Percentiles rank a stretch among this genome's conserved stretches.
phyloP scores from a whole-genome alignment of 2,797 vertebrate species.

The Mallotus villosus region DNA sequence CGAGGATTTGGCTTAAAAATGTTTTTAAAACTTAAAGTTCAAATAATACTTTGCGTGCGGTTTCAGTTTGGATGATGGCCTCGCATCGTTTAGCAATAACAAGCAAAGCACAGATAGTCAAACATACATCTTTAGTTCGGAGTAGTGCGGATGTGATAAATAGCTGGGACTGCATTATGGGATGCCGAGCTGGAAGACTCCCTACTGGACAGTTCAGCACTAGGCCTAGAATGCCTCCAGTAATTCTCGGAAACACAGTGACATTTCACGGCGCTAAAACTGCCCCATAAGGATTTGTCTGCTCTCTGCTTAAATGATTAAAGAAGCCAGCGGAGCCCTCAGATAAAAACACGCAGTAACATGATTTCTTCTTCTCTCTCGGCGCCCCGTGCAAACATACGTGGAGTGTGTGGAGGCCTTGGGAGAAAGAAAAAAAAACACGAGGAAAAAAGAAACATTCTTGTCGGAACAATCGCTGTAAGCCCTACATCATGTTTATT shows the following conservation, averaged over 20 bases:
- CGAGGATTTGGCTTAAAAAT: too few relatives aligned
- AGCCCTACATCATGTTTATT: conserved; percentile 79
- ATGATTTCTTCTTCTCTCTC: conserved; percentile 50
- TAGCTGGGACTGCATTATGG: conserved; percentile 10
- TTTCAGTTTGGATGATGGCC: too few relatives aligned
- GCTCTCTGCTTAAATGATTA: conserved; percentile 65
- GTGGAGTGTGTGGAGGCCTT: conserved; percentile 50
- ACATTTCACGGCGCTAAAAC: conserved; percentile 53
- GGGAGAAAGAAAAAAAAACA: too few relatives aligned
- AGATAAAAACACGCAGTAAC: conserved; percentile 53
- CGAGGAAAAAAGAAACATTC: conserved; percentile 63
- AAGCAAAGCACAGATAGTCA: too few relatives aligned
- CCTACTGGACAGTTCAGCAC: conserved; percentile 38
- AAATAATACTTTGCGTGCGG: too few relatives aligned
- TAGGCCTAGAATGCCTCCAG: conserved; percentile 9
- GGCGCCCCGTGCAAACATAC: conserved; percentile 54
- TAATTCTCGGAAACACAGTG: conserved; percentile 50
- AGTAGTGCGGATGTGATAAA: too few relatives aligned
- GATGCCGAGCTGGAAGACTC: conserved; percentile 11
- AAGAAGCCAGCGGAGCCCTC: conserved; percentile 33
- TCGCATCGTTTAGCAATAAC: too few relatives aligned
- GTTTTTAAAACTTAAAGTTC: too few relatives aligned
- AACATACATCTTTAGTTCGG: too few relatives aligned
- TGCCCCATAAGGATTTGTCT: conserved; percentile 45
- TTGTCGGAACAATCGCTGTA: conserved; percentile 69